Evolutionary conservation across 2,113 vertebrate species (phyloP).

Genomic region (Phrynosoma platyrhinos): DNA sequence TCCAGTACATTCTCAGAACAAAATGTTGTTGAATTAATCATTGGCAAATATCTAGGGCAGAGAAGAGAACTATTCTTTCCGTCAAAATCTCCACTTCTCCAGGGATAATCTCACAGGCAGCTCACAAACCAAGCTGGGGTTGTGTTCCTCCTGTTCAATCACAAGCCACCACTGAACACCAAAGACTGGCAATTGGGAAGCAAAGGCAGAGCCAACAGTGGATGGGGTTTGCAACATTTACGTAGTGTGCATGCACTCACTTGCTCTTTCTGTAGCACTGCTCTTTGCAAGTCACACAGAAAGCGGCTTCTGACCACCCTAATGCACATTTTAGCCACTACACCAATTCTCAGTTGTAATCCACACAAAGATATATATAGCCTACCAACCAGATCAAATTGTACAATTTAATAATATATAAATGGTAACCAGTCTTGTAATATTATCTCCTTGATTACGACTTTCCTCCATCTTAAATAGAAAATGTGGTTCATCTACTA

Average conservation of each 20-base stretch:
- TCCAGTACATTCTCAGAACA: neutral
- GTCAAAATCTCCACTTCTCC: no score
- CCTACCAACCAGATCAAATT: neutral
- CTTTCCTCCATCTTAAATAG: neutral
- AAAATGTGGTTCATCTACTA: neutral
- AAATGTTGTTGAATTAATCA: neutral
- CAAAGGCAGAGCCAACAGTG: neutral
- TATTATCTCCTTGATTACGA: neutral
- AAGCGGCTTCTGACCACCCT: neutral
- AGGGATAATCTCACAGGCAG: no score
- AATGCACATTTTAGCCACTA: neutral
- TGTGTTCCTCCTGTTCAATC: no score
- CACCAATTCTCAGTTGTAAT: neutral
- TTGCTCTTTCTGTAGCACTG: no score
- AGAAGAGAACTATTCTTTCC: neutral
- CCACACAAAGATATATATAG: neutral
- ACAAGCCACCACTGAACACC: no score
- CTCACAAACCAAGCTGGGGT: no score
- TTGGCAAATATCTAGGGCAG: neutral
- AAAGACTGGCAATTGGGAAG: no score
- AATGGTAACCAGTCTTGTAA: neutral
- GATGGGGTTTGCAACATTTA: neutral
- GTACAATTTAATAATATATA: neutral
- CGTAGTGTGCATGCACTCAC: no score
- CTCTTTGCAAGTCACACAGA: neutral